These are phyloP conservation scores for Aurelia sp. DNA, from an alignment of 30 jellyfish, hydroid and myxozoan genomes.

Conservation along the genomic window DNA sequence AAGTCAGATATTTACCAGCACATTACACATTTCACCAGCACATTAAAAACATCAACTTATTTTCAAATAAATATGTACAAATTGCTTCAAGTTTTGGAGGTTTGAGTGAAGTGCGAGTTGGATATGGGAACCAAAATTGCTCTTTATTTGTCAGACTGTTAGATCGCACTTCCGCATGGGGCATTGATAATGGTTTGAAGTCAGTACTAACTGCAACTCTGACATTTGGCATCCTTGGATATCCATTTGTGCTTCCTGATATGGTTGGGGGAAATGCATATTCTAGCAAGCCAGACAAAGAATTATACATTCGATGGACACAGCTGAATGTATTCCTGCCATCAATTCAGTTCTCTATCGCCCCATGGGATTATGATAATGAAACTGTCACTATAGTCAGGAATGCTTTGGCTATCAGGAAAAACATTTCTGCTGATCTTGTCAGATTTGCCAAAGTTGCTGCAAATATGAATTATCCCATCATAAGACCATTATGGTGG, in stretches of 20 bases:
- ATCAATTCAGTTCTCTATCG: conserved; percentile 88
- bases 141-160: conserved; percentile 78
- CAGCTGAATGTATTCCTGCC: conserved; percentile 91
- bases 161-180: conserved; percentile 91
- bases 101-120: conserved; percentile 84
- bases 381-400: conserved; percentile 69
- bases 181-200: conserved; percentile 86
- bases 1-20: conserved; percentile 82
- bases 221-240: conserved; percentile 90
- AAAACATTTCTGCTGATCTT: conserved; percentile 52
- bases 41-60: conserved; percentile 70
- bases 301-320: conserved; percentile 90
- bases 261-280: conserved; percentile 98
- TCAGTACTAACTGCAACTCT: conserved; percentile 90
- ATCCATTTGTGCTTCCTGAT: conserved; percentile 94
- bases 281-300: conserved; percentile 75
- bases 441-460: conserved; percentile 69
- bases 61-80: conserved; percentile 67
- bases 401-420: conserved; percentile 68
- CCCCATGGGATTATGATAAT: conserved; percentile 96
- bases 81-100: conserved; percentile 83
- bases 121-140: conserved; percentile 79
- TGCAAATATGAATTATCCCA: conserved; percentile 70
- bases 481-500: conserved; percentile 98
- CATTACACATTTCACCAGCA: conserved; percentile 32